Evolutionary conservation across 2,113 vertebrate genomes (phyloP), one percentile per base, ranked within the genome.

Genomic region (Engystomops pustulosus): DNA sequence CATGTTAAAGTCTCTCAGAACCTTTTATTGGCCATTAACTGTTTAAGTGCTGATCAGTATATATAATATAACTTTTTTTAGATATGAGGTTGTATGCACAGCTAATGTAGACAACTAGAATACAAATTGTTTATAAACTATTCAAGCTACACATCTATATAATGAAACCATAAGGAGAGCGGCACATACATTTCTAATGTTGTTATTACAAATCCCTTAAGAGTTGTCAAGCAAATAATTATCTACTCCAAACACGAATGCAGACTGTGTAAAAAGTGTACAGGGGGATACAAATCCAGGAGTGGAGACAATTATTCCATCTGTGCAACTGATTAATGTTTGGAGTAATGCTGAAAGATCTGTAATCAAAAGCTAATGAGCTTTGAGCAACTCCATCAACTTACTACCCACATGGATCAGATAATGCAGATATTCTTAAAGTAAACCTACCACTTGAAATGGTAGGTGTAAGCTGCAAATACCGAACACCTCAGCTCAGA

Each of bases 351-450:
- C 67, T 55, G 49, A 49, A 34, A 55, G 67, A 71, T 81, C 80
- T 81, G 65, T 81, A 81, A 53, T 71, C 67, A 58, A 81, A 81
- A 55, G 32, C 80, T 81, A 81, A 81, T 81, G n/a, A 81, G 67
- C 67, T 81, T 60, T 27, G 51, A 71, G 68, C 23, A 71, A 55
- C 38, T 65, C 62, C 36, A 76, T 65, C 53, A 83, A 65, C 34
- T 74, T n/a, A 34, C 15, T 27, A 47, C 10, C 17, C 27, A 62
- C 38, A 74, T 49, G 70, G 9, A 51, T 38, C 47, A 44, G 55
- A 82, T 74, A 34, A 72, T 62, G 20, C 25, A 34, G 23, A 60
- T 58, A 41, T 55, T 36, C 20, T 41, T 55, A 9, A n/a, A n/a
- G 53, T 4, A 47, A n/a, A n/a, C n/a, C n/a, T n/a, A n/a, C n/a